These are phyloP conservation scores for Metalampra italica DNA, from an alignment of 2,888 invertebrate genomes.

Conservation along the genomic window DNA sequence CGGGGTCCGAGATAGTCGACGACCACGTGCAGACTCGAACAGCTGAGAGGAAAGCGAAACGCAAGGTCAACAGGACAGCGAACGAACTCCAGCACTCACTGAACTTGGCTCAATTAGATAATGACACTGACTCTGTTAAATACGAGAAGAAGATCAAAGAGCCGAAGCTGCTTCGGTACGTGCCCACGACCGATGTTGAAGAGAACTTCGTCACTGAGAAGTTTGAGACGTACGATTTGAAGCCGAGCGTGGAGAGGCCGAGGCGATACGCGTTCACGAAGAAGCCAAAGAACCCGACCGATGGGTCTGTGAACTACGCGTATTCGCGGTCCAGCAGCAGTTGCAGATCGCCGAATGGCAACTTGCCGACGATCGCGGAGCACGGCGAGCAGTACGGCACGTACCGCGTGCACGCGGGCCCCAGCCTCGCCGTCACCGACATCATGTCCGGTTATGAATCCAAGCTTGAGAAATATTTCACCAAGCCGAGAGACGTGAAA, in stretches of 20 bases:
- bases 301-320: constrained; percentile 66
- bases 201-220: constrained; percentile 62
- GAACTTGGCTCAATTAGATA: constrained; percentile 59
- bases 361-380: constrained; percentile 68
- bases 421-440: constrained; percentile 35
- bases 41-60: constrained; percentile 51
- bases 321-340: constrained; percentile 67
- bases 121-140: constrained; percentile 68
- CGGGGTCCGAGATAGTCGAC: constrained; percentile 65
- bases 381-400: constrained; percentile 63
- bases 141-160: constrained; percentile 68
- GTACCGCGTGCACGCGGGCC: constrained; percentile 45
- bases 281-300: constrained; percentile 63
- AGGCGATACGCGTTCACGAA: constrained; percentile 60
- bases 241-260: constrained; percentile 54
- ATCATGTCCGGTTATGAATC: constrained; percentile 48
- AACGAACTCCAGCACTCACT: constrained; percentile 57
- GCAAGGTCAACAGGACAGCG: constrained; percentile 52
- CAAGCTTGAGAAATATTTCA: constrained; percentile 66
- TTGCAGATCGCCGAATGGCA: constrained; percentile 66
- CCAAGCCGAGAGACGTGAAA: constrained; percentile 57
- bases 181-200: constrained; percentile 62
- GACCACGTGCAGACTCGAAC: constrained; percentile 63
- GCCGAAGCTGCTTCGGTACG: constrained; percentile 60
- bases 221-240: constrained; percentile 65